Evolutionary conservation across 2,797 vertebrate species (phyloP), one percentile per base, ranked within the genome.

Genomic region (Tadarida brasiliensis): DNA sequence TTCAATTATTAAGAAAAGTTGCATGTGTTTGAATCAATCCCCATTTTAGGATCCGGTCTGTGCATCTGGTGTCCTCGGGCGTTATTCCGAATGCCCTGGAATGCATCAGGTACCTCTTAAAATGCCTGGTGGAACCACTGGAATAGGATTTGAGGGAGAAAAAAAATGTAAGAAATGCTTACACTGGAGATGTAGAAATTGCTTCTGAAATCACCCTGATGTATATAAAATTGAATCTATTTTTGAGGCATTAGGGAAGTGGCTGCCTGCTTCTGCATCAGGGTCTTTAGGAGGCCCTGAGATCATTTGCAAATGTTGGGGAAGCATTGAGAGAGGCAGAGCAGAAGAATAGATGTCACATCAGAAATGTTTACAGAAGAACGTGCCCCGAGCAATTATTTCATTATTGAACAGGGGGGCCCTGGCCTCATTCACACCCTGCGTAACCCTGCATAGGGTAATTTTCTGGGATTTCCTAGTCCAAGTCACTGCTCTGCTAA

Each of bases 191-290:
- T 97, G 81, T 22, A 94, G 97, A 98, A 98, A 98, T 98, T 97
- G 90, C 90, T 98, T 98, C 97, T 98, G 97, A 98, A 98, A 98
- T 98, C 96, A 96, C 93, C 98, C 97, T 98, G 97, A 97, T 98
- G 96, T 97, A 93, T 95, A 87, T 95, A 96, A 97, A 98, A 97
- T 98, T 98, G 97, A 97, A 98, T 98, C 98, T 98, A 51, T 96
- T 98, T 98, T 97, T 54, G 2, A 44, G 94, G 92, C 97, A 96
- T 98, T 98, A 89, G 97, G 91, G 85, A 98, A 97, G 96, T 97
- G 92, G 97, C 97, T 97, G 96, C 94, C 96, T 97, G 90, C 88
- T 97, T 97, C 95, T 92, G 95, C 96, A 47, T 95, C 82, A 70
- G 97, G 67, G 35, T 97, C 94, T 98, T 97, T 90, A 94, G 97